These are phyloP conservation scores for Sepioteuthis lessoniana DNA, from an alignment of 2,888 invertebrate genomes.

Conservation along the genomic window DNA sequence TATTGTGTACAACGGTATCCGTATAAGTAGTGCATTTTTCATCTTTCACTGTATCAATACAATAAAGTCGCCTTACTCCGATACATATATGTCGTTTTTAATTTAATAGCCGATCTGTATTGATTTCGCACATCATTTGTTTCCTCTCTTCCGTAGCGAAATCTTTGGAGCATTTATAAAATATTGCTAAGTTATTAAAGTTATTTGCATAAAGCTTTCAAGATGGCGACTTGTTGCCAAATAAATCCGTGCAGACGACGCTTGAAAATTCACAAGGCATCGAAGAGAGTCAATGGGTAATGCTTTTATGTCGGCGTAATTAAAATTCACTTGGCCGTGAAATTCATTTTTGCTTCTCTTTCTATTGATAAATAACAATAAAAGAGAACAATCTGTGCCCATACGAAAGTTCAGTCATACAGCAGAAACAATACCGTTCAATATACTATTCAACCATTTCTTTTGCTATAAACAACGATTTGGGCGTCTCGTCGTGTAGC, in stretches of 20 bases:
- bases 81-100: neutral
- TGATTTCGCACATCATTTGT: neutral
- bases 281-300: neutral
- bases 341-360: conserved; percentile 20
- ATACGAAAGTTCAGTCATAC: neutral
- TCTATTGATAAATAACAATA: neutral
- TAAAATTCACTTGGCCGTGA: neutral
- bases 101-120: neutral
- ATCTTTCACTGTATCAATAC: neutral
- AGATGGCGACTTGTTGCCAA: neutral
- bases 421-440: no score
- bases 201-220: conserved; percentile 33
- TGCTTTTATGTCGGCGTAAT: neutral
- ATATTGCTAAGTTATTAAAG: neutral
- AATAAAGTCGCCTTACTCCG: neutral
- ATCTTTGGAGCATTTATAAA: neutral
- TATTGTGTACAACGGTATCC: neutral
- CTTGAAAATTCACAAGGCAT: neutral
- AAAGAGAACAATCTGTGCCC: neutral
- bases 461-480: no score
- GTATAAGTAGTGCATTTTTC: neutral
- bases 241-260: neutral
- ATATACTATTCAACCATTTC: no score
- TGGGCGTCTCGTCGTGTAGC: no score
- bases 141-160: neutral